phyloP scores from a whole-genome alignment of 2,113 vertebrate species.

The Amia ocellicauda region DNA sequence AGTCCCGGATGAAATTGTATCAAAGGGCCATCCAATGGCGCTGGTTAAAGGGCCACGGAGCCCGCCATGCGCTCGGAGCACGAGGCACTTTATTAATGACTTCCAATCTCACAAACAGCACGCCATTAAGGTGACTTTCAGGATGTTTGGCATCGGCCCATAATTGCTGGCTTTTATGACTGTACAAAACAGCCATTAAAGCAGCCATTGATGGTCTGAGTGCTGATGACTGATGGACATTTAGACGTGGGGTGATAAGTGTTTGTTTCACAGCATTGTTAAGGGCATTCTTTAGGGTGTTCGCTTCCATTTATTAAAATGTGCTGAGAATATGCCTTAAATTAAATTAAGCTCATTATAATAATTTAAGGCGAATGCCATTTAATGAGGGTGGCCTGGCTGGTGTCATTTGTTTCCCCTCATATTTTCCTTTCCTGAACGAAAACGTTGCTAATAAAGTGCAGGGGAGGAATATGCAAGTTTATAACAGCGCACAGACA shows the following conservation, averaged over 20 bases:
- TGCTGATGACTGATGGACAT: slow-evolving; percentile 43
- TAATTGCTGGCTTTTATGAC: slow-evolving; percentile 54
- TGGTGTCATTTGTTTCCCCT: too few relatives aligned
- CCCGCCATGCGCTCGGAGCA: slow-evolving; percentile 24
- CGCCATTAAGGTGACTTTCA: slow-evolving; percentile 59
- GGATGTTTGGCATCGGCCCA: slow-evolving; percentile 54
- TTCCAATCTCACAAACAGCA: slow-evolving; percentile 37
- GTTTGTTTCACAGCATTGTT: slow-evolving; percentile 43
- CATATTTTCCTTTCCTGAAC: too few relatives aligned
- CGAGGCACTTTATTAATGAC: slow-evolving; percentile 25
- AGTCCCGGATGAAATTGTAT: background rate
- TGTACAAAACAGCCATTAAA: slow-evolving; percentile 41
- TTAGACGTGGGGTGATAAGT: slow-evolving; percentile 33
- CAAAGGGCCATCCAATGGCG: background rate
- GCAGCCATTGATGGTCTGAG: slow-evolving; percentile 35
- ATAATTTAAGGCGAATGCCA: too few relatives aligned
- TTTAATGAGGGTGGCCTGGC: too few relatives aligned
- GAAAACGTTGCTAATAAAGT: too few relatives aligned
- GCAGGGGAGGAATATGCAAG: too few relatives aligned
- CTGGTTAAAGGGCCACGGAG: background rate
- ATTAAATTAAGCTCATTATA: slow-evolving; percentile 31
- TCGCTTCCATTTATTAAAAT: slow-evolving; percentile 38
- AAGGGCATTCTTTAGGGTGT: slow-evolving; percentile 37
- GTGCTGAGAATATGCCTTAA: slow-evolving; percentile 38
- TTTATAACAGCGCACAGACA: too few relatives aligned